A percentile compares a stretch with the other conserved stretches of the same genome.
Conservation (phyloP, 1,140 invertebrate genomes). For the Halesus radiatus region DNA sequence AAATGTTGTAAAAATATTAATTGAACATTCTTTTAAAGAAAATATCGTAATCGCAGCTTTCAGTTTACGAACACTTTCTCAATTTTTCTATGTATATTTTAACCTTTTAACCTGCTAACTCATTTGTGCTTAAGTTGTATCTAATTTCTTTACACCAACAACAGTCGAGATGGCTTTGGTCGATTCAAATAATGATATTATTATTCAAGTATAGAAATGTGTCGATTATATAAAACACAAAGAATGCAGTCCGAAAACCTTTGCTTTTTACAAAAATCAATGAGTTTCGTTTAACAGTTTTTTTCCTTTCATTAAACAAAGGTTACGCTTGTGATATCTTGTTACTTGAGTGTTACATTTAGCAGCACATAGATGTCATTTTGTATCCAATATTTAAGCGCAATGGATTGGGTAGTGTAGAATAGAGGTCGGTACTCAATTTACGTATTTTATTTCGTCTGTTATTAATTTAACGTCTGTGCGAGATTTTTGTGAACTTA, state of each 20-base stretch:
- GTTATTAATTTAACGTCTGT: not conserved
- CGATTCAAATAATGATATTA: constrained; percentile 11
- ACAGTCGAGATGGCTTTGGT: no score
- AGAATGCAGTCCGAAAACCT: not conserved
- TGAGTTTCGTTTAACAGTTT: no score
- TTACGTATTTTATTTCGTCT: not conserved
- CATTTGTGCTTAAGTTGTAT: constrained; percentile 6
- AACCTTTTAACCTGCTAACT: not conserved
- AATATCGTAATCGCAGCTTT: constrained; percentile 46
- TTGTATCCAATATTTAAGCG: constrained; percentile 31
- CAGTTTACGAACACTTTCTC: constrained; percentile 54
- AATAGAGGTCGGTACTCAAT: constrained; percentile 8
- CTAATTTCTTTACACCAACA: not conserved
- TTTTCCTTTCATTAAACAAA: not conserved
- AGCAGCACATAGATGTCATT: constrained; percentile 53
- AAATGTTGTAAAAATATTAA: no score
- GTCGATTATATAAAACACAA: not conserved
- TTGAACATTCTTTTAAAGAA: no score
- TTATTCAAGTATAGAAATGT: not conserved
- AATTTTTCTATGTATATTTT: constrained; percentile 13
- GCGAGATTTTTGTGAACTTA: no score
- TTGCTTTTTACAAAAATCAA: not conserved
- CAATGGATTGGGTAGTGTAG: constrained; percentile 30
- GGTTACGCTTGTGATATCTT: constrained; percentile 57
- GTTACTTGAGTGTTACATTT: constrained; percentile 55